Base-by-base conservation (phyloP, 2,797 vertebrate species). In the Cryptoblepharus egeriae region DNA sequence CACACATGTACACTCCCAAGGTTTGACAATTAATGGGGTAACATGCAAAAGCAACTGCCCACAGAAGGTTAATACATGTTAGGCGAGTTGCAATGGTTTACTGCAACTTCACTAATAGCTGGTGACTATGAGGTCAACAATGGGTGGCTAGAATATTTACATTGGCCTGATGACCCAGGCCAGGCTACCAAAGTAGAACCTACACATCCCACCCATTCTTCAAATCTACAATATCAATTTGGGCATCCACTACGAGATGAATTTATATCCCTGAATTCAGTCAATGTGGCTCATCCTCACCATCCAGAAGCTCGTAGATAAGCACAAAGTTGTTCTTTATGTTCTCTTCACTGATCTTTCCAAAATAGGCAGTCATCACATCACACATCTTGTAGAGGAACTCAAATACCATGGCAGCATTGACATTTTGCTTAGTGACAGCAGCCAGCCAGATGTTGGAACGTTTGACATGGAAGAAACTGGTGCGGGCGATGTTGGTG, bases 281-380 rank as follows among this genome's bases (percentile, higher is more conserved):
- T 11, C 49, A 71, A 16, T 83, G 80, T 7, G 5, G 63, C 88
- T 84, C 64, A n/a, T 3, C 65, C 96, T 96, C 95, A 99, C 99
- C 99, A 45, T 99, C 99, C 93, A 99, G 96, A 75, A 99, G 96
- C 95, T 99, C 99, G 20, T 99, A 99, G 94, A 99, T 99, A 83
- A 99, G 97, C 92, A 99, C 99, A 24, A 99, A 99, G 96, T 99
- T 99, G 96, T 99, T 99, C 96, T 99, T 99, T 96, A 99, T 99
- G 95, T 99, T 99, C 94, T 99, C 99, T 91, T 99, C 98, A 1
- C 98, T 99, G 97, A 99, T 99, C 95, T 99, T 99, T 92, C 98
- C 99, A 0, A 99, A 99, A 94, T 99, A 99, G 64, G 98, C 98
- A 0, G 98, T 97, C 99, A 99, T 99, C 88, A 99, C 98, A 63